These are phyloP conservation scores for Oreochromis grahami DNA, from an alignment of 2,797 vertebrate genomes.

Conservation along the genomic window DNA sequence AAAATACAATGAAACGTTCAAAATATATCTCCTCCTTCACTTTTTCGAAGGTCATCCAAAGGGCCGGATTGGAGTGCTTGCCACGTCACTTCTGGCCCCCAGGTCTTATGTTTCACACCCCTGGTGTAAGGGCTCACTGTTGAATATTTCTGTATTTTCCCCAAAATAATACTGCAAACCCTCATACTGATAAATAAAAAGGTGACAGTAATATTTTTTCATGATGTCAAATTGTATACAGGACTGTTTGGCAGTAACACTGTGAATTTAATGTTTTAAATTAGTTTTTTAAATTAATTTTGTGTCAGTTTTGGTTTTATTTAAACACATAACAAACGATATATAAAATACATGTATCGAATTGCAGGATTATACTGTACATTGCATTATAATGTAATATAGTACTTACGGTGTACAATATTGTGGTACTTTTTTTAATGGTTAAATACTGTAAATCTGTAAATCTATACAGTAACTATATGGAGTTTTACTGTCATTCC, in stretches of 20 bases:
- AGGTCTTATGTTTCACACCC: background rate
- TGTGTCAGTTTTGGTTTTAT: background rate
- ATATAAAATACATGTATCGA: background rate
- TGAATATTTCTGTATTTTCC: background rate
- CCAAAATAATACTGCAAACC: background rate
- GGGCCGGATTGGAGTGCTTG: background rate
- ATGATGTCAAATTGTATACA: no score
- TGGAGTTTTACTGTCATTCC: background rate
- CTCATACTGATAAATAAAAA: no score
- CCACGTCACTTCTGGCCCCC: background rate
- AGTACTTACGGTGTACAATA: background rate
- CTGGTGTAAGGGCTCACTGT: background rate
- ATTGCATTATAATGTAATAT: background rate
- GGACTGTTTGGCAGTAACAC: background rate
- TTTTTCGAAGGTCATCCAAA: background rate
- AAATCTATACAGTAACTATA: background rate
- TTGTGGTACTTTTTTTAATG: background rate
- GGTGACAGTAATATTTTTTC: no score
- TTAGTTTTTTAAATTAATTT: accelerated
- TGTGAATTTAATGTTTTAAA: background rate
- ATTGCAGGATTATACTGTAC: background rate
- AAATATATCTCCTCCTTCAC: background rate
- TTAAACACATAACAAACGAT: background rate
- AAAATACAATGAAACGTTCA: accelerated
- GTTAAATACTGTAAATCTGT: background rate